Conservation (phyloP, 2,888 invertebrate species). For the Platynereis dumerilii region DNA sequence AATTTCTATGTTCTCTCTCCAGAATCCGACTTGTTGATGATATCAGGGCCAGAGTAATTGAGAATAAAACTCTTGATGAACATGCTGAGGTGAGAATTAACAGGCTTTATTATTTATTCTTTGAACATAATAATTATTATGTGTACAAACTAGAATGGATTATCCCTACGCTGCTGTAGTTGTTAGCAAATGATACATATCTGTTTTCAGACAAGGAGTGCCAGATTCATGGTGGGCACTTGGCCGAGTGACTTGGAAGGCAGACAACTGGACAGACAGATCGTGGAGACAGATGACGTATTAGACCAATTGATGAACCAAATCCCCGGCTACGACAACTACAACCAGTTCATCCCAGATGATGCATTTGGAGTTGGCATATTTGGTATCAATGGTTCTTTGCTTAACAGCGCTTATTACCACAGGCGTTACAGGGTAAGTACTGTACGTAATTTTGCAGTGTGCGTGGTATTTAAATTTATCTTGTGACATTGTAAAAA, state of each 20-base stretch:
- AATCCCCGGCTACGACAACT: conserved; percentile 15
- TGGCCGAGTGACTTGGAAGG: not conserved
- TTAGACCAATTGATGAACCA: conserved; percentile 13
- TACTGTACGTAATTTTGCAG: too few relatives aligned
- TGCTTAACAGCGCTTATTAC: too few relatives aligned
- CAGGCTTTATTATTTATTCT: too few relatives aligned
- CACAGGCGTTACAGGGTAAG: too few relatives aligned
- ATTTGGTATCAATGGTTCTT: not conserved
- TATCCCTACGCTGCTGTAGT: not conserved
- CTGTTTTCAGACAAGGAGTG: not conserved
- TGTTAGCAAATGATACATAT: too few relatives aligned
- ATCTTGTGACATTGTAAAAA: too few relatives aligned
- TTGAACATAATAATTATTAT: not conserved
- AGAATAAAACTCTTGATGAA: not conserved
- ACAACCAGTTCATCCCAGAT: not conserved
- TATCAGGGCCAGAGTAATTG: not conserved
- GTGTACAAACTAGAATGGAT: too few relatives aligned
- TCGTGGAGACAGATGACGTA: not conserved
- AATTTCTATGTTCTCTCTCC: not conserved
- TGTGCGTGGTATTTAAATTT: too few relatives aligned
- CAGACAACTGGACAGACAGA: conserved; percentile 1
- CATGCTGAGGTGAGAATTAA: not conserved
- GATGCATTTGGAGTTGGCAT: not conserved
- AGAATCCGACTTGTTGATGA: not conserved
- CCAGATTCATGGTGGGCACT: not conserved